phyloP scores from a whole-genome alignment of 2,888 invertebrate genomes.

The Torymus tubicola region DNA sequence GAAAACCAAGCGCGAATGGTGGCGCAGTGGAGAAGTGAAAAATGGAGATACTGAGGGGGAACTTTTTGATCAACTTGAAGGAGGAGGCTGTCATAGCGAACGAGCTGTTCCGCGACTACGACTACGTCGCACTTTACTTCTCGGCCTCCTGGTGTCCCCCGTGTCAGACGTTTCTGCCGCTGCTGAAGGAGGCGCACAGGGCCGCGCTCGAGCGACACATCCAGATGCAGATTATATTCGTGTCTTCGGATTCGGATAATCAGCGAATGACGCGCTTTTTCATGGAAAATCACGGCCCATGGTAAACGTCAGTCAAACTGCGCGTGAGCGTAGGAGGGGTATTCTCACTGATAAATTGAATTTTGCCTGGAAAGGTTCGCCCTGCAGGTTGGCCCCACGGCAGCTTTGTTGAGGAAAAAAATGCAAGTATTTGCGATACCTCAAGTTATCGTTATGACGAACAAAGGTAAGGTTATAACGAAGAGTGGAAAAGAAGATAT shows the following conservation, averaged over 20 bases:
- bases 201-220: slow-evolving; percentile 49
- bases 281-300: slow-evolving; percentile 61
- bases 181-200: slow-evolving; percentile 58
- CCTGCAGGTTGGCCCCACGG: slow-evolving; percentile 58
- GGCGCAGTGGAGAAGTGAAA: neutral
- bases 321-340: neutral
- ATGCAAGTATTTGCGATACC: slow-evolving; percentile 62
- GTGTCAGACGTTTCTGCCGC: slow-evolving; percentile 62
- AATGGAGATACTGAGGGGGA: slow-evolving; percentile 63
- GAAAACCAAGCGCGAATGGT: neutral
- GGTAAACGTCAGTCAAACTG: slow-evolving; percentile 56
- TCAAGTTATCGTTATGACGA: slow-evolving; percentile 57
- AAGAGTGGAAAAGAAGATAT: slow-evolving; percentile 59
- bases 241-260: slow-evolving; percentile 62
- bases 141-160: slow-evolving; percentile 66
- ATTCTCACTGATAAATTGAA: slow-evolving; percentile 19
- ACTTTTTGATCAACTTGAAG: slow-evolving; percentile 60
- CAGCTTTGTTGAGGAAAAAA: slow-evolving; percentile 58
- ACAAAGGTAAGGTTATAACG: slow-evolving; percentile 60
- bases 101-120: slow-evolving; percentile 59
- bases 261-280: slow-evolving; percentile 60
- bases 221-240: slow-evolving; percentile 63
- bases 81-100: slow-evolving; percentile 60
- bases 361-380: slow-evolving; percentile 59
- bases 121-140: slow-evolving; percentile 63